Conservation (phyloP, 2,888 invertebrate species). For the Ptychoptera albimana region DNA sequence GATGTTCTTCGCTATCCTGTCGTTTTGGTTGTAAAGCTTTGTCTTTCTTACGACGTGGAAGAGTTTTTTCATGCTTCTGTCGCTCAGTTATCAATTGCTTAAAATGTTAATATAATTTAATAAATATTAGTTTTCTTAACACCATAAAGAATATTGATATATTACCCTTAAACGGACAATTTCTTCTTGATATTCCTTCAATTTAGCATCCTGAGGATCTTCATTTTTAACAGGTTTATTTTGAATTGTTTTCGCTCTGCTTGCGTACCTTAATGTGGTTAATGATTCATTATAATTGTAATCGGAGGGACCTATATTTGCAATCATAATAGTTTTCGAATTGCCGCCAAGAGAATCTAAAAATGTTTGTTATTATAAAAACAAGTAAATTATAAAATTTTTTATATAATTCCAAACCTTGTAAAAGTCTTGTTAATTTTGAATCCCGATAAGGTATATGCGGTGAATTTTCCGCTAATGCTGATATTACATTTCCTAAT, state of each 20-base stretch:
- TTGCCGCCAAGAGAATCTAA: slow-evolving; percentile 92
- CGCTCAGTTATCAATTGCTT: slow-evolving; percentile 28
- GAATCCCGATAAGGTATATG: slow-evolving; percentile 97
- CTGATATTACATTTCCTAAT: slow-evolving; percentile 96
- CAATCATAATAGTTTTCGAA: slow-evolving; percentile 98
- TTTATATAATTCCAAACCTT: slow-evolving; percentile 25
- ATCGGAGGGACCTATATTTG: slow-evolving; percentile 94
- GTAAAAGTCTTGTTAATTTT: slow-evolving; percentile 85
- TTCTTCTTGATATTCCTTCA: slow-evolving; percentile 90
- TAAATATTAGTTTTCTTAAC: neutral
- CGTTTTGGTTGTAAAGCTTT: slow-evolving; percentile 11
- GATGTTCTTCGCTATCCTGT: slow-evolving; percentile 16
- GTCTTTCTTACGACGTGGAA: slow-evolving; percentile 13
- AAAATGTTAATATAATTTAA: neutral
- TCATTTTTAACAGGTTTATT: slow-evolving; percentile 98
- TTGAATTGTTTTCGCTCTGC: slow-evolving; percentile 95
- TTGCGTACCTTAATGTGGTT: slow-evolving; percentile 91
- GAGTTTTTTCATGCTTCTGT: slow-evolving; percentile 23
- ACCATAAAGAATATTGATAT: too few species aligned
- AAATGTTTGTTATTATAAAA: too few species aligned
- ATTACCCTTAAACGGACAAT: slow-evolving; percentile 53
- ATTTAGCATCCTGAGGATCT: slow-evolving; percentile 95
- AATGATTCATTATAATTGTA: slow-evolving; percentile 97
- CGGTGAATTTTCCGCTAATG: slow-evolving; percentile 83
- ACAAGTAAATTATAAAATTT: too few species aligned